Evolutionary conservation across 2,797 vertebrate genomes (phyloP), one percentile per base, ranked within the genome.

Genomic region (Anolis apletophallus): DNA sequence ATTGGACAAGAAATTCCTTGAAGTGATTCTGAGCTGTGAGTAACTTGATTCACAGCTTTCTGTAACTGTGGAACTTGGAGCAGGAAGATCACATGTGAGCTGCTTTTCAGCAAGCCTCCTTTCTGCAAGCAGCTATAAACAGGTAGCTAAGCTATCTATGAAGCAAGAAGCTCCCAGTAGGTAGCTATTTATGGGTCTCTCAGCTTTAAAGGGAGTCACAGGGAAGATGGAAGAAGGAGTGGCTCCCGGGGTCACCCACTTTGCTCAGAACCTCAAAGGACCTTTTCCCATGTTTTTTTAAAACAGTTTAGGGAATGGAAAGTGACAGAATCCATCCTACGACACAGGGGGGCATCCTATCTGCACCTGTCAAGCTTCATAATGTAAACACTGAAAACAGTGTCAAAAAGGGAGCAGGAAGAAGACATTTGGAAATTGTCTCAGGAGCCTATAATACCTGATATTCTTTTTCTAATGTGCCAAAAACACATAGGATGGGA

Each of bases 151-250:
- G n/a, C n/a, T 52, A 67, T 46, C 26, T 32, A 8, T 72, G 6
- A 32, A 81, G 85, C 52, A 57, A 32, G 80, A 68, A 34, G 14
- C 29, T 69, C 34, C 57, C 74, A 69, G 61, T 52, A 57, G 52
- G 85, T 34, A 75, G 36, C 34, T 76, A 68, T 76, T 87, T 75
- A 77, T 19, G 36, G 36, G 80, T 40, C 80, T 81, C 59, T 61
- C 80, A 76, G 59, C 75, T 76, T 46, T 73, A 26, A 61, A 52
- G 73, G 29, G 68, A 46, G 50, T 76, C 72, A 57, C 72, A 76
- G 59, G 61, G 73, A 59, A 36, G 13, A 55, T 36, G 73, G 80
- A 52, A 82, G 74, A 78, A 85, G 64, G 80, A 82, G 54, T 29
- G 68, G 13, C 21, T 84, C 59, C 72, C 75, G 26, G 14, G 17